These are phyloP conservation scores for Alviniconcha marisindica DNA, from an alignment of 1,140 invertebrate genomes.

Conservation along the genomic window DNA sequence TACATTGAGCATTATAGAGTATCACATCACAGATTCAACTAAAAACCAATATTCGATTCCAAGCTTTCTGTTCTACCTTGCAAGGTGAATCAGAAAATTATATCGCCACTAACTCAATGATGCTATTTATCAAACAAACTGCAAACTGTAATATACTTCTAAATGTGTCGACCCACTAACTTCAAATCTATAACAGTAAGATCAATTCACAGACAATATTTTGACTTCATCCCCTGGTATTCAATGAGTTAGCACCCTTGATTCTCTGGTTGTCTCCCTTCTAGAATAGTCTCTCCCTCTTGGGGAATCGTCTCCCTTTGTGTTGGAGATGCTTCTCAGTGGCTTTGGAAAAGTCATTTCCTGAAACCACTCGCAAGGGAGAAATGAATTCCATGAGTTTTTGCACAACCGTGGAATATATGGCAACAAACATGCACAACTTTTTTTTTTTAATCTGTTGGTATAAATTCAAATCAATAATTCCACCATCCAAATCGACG, in stretches of 20 bases:
- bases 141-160: not conserved
- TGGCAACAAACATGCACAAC: constrained; percentile 39
- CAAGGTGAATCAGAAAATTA: not conserved
- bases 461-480: no score
- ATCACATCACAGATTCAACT: no score
- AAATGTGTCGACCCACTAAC: not conserved
- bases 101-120: not conserved
- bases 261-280: constrained; percentile 26
- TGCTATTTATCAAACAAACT: not conserved
- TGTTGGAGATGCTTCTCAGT: not conserved
- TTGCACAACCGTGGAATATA: constrained; percentile 43
- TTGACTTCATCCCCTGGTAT: not conserved
- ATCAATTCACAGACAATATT: not conserved
- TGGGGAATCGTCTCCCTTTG: not conserved
- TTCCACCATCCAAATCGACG: no score
- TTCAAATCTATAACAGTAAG: not conserved
- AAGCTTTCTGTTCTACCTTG: not conserved
- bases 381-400: constrained; percentile 21
- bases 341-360: not conserved
- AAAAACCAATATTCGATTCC: not conserved
- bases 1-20: no score
- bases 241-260: constrained; percentile 5
- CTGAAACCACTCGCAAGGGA: not conserved
- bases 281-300: not conserved
- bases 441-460: no score